Evolutionary conservation across 2,113 vertebrate species (phyloP).

Genomic region (Stigmatopora argus): DNA sequence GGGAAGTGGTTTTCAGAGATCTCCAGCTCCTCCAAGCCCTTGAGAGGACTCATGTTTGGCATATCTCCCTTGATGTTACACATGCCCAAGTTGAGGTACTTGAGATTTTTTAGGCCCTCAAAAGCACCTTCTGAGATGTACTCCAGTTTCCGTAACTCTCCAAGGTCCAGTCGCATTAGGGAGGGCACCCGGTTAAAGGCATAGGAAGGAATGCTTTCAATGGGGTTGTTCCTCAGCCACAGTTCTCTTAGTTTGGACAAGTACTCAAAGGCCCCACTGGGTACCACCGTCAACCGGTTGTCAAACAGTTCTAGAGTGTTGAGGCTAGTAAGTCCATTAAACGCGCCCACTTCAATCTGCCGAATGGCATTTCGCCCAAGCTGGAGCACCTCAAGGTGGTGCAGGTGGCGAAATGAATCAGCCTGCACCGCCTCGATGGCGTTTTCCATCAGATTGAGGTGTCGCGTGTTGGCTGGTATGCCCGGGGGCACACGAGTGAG

Average conservation of each 20-base stretch:
- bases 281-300: constrained; percentile 94
- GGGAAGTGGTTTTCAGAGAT: constrained; percentile 95
- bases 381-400: constrained; percentile 96
- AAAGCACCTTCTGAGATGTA: constrained; percentile 98
- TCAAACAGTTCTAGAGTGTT: constrained; percentile 97
- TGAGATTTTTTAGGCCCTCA: constrained; percentile 93
- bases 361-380: constrained; percentile 93
- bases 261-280: constrained; percentile 97
- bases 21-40: constrained; percentile 93
- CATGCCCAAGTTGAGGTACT: constrained; percentile 98
- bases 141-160: constrained; percentile 92
- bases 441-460: constrained; percentile 99
- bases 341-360: constrained; percentile 97
- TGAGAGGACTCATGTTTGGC: constrained; percentile 87
- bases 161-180: constrained; percentile 91
- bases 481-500: constrained; percentile 87
- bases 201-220: constrained; percentile 95
- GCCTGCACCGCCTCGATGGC: constrained; percentile 94
- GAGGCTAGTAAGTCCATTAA: constrained; percentile 93
- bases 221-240: constrained; percentile 97
- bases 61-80: constrained; percentile 92
- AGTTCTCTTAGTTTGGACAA: constrained; percentile 94
- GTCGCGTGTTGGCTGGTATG: constrained; percentile 90
- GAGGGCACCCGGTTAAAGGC: constrained; percentile 98
- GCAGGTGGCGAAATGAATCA: constrained; percentile 94